phyloP scores from a whole-genome alignment of 2,888 invertebrate species.

The Epistrophella euchroma region DNA sequence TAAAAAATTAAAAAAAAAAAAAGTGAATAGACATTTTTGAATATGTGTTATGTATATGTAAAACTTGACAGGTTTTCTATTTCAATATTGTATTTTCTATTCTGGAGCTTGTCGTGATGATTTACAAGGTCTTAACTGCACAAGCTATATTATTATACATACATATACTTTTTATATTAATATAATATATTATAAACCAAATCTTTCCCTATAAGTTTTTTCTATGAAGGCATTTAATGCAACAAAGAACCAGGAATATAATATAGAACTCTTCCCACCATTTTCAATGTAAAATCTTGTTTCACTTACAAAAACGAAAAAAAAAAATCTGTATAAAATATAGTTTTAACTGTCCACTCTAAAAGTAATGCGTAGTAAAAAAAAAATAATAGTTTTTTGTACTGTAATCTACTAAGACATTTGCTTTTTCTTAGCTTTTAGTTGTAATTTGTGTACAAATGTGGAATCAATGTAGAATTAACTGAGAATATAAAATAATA shows the following conservation, averaged over 20 bases:
- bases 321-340: background rate
- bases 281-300: slow-evolving; percentile 29
- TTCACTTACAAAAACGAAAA: background rate
- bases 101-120: slow-evolving; percentile 29
- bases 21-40: slow-evolving; percentile 40
- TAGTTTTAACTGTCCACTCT: slow-evolving; percentile 25
- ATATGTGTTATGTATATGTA: slow-evolving; percentile 22
- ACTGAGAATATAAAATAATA: slow-evolving; percentile 9
- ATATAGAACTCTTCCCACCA: slow-evolving; percentile 64
- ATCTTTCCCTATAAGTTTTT: slow-evolving; percentile 51
- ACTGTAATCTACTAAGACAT: slow-evolving; percentile 63
- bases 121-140: slow-evolving; percentile 41
- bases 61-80: slow-evolving; percentile 37
- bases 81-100: slow-evolving; percentile 23
- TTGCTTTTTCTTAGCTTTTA: slow-evolving; percentile 24
- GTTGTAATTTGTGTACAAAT: slow-evolving; percentile 57
- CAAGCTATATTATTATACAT: slow-evolving; percentile 36
- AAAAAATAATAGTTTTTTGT: slow-evolving; percentile 49
- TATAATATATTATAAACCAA: slow-evolving; percentile 16
- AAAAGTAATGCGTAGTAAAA: slow-evolving; percentile 30
- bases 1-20: slow-evolving; percentile 54
- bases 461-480: slow-evolving; percentile 52
- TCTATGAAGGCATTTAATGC: slow-evolving; percentile 63
- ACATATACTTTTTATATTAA: slow-evolving; percentile 57
- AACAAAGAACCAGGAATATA: slow-evolving; percentile 46